Percentiles rank a stretch among this genome's conserved stretches.
Evolutionary conservation across 2,888 invertebrate genomes (phyloP).

Genomic region (Chydorus sphaericus): DNA sequence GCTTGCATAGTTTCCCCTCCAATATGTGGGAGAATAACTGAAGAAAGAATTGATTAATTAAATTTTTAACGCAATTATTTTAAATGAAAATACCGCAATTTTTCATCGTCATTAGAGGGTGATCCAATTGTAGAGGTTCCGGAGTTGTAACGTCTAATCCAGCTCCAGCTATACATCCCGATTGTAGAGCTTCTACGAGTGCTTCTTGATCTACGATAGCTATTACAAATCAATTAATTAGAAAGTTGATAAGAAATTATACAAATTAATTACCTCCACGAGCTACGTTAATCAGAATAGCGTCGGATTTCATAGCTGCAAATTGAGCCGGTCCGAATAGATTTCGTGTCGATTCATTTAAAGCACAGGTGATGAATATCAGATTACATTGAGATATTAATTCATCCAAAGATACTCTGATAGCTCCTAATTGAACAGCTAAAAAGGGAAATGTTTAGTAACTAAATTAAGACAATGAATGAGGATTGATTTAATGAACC

Average conservation of each 20-base stretch:
- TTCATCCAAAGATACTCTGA: slow-evolving; percentile 54
- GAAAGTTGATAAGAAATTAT: background rate
- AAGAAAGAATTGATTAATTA: too few species aligned
- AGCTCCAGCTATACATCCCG: slow-evolving; percentile 58
- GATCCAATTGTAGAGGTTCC: slow-evolving; percentile 70
- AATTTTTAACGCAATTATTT: too few species aligned
- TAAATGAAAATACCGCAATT: slow-evolving; percentile 87
- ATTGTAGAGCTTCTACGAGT: slow-evolving; percentile 54
- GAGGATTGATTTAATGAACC: too few species aligned
- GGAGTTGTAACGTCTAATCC: slow-evolving; percentile 84
- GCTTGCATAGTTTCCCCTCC: slow-evolving; percentile 69
- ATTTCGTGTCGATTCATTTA: slow-evolving; percentile 60
- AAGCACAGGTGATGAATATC: slow-evolving; percentile 60
- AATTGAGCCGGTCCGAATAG: slow-evolving; percentile 70
- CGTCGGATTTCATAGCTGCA: slow-evolving; percentile 66
- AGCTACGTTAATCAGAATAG: slow-evolving; percentile 77
- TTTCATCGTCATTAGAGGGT: slow-evolving; percentile 52
- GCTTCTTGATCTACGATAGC: slow-evolving; percentile 63
- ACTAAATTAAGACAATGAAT: background rate
- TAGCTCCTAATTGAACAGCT: too few species aligned
- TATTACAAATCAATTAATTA: too few species aligned
- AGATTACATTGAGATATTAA: slow-evolving; percentile 67
- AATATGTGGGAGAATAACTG: slow-evolving; percentile 74
- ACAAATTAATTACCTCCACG: slow-evolving; percentile 56
- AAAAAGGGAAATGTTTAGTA: too few species aligned